These are phyloP conservation scores for Tichodroma muraria DNA, from an alignment of 2,113 vertebrate species.

Conservation along the genomic window DNA sequence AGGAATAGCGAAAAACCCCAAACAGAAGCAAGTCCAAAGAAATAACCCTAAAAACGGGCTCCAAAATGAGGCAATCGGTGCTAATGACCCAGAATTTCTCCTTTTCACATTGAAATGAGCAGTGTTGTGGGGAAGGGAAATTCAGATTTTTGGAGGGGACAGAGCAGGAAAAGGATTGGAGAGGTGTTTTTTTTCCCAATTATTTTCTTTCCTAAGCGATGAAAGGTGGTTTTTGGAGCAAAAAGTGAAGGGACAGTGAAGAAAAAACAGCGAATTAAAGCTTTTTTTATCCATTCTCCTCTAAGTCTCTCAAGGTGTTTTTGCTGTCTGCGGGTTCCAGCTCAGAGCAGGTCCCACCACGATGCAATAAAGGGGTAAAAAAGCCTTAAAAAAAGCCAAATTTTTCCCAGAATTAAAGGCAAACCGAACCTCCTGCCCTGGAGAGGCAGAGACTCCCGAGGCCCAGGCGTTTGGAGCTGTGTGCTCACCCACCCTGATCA, in stretches of 20 bases:
- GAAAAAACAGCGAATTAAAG: neutral
- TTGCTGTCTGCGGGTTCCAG: neutral
- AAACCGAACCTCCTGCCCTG: neutral
- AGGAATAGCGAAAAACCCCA: neutral
- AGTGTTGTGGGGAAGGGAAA: neutral
- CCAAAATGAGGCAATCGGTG: neutral
- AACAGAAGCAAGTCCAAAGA: neutral
- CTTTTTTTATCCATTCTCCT: neutral
- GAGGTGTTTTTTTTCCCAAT: neutral
- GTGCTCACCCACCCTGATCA: neutral
- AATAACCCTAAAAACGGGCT: neutral
- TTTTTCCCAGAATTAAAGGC: neutral
- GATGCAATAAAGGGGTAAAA: accelerated
- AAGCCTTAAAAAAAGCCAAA: neutral
- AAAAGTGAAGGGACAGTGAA: neutral
- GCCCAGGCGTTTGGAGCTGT: neutral
- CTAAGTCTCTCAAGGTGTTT: neutral
- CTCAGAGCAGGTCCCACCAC: neutral
- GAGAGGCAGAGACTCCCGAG: neutral
- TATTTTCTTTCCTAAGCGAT: neutral
- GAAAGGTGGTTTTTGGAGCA: neutral
- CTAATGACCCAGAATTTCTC: neutral
- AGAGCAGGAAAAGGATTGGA: neutral
- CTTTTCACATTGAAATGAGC: neutral
- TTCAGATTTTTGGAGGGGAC: neutral